Conservation (phyloP, 2,888 invertebrate genomes). For the Dynastes tityus region DNA sequence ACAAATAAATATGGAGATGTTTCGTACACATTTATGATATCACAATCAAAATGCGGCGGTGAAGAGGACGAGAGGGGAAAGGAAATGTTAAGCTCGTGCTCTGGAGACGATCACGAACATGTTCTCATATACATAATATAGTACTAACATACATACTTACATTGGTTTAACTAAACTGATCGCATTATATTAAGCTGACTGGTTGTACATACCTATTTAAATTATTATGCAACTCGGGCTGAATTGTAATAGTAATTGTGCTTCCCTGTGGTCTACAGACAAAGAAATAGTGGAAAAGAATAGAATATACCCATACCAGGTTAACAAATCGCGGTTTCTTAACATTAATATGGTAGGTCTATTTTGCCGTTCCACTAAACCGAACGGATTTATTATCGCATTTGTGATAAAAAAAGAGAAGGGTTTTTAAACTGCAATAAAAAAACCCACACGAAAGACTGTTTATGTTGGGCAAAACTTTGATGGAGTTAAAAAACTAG, state of each 20-base stretch:
- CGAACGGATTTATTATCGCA: no score
- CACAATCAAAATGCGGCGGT: slow-evolving; percentile 29
- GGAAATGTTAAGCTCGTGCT: slow-evolving; percentile 51
- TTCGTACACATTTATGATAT: slow-evolving; percentile 45
- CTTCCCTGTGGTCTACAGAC: slow-evolving; percentile 27
- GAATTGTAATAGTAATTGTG: slow-evolving; percentile 27
- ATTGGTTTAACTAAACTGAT: slow-evolving; percentile 15
- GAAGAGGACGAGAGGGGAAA: slow-evolving; percentile 4
- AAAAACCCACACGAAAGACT: no score
- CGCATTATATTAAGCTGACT: slow-evolving; percentile 5
- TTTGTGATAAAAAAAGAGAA: no score
- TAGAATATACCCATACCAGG: no score
- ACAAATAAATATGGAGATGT: slow-evolving; percentile 30
- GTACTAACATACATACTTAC: slow-evolving; percentile 22
- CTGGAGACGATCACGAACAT: slow-evolving; percentile 46
- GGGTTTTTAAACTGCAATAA: no score
- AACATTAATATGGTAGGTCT: neutral
- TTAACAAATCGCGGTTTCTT: neutral
- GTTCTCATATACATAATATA: slow-evolving; percentile 36
- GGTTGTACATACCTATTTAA: slow-evolving; percentile 9
- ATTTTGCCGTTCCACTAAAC: no score
- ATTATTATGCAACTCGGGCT: slow-evolving; percentile 21
- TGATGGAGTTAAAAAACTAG: no score
- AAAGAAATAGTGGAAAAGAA: neutral
- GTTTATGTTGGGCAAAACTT: no score